A percentile compares a stretch with the other conserved stretches of the same genome.
These are phyloP conservation scores for Eolophus roseicapilla DNA, from an alignment of 2,113 vertebrate species.

Conservation along the genomic window DNA sequence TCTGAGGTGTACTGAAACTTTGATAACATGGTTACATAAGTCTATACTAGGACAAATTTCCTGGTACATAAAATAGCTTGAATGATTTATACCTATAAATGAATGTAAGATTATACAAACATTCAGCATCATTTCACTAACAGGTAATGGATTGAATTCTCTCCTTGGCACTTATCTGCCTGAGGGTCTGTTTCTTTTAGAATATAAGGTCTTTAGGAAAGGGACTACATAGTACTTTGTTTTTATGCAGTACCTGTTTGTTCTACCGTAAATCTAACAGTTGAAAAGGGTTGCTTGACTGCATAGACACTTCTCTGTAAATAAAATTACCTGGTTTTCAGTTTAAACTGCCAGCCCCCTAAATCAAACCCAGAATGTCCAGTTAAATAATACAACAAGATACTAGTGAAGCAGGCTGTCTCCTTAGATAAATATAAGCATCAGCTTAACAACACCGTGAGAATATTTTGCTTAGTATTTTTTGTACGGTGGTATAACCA, in stretches of 20 bases:
- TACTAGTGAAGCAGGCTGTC: not conserved
- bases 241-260: not conserved
- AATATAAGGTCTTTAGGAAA: not conserved
- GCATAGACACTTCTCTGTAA: not conserved
- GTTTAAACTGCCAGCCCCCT: not conserved
- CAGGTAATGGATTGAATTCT: not conserved
- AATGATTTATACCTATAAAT: not conserved
- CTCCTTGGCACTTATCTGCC: not conserved
- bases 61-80: not conserved
- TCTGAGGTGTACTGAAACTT: not conserved
- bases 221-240: not conserved
- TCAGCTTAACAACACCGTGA: not conserved
- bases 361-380: not conserved
- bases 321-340: not conserved
- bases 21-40: not conserved
- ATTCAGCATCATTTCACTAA: not conserved
- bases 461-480: not conserved
- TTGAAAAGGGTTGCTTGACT: not conserved
- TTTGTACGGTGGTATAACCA: not conserved
- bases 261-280: not conserved
- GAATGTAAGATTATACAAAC: constrained; percentile 1
- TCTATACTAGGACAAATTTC: not conserved
- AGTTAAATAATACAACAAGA: not conserved
- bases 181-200: not conserved
- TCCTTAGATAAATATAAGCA: not conserved